A percentile compares a stretch with the other conserved stretches of the same genome.
Evolutionary conservation across 2,888 invertebrate genomes (phyloP).

Genomic region (Leptopilina myrica): DNA sequence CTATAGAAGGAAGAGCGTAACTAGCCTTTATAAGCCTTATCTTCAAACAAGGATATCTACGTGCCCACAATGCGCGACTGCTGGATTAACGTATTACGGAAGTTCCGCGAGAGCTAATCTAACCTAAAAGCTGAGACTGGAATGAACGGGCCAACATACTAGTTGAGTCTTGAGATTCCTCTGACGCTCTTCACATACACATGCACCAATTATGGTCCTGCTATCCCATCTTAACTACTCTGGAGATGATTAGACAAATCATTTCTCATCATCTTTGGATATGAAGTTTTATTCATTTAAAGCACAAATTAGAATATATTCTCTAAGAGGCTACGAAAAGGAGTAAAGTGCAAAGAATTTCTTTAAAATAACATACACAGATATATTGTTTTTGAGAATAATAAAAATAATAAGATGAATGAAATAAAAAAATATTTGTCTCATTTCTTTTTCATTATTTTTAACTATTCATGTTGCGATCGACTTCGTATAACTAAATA

Average conservation of each 20-base stretch:
- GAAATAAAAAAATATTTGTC: too few species aligned
- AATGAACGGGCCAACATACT: constrained; percentile 53
- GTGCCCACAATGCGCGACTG: constrained; percentile 55
- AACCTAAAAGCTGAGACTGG: constrained; percentile 63
- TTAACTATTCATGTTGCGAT: too few species aligned
- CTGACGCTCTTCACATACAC: constrained; percentile 46
- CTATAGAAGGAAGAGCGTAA: constrained; percentile 34
- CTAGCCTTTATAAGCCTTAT: constrained; percentile 29
- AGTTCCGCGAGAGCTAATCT: constrained; percentile 69
- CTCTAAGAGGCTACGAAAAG: too few species aligned
- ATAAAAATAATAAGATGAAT: too few species aligned
- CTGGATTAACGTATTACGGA: constrained; percentile 75
- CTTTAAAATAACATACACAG: too few species aligned
- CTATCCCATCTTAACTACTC: constrained; percentile 18
- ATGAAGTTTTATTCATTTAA: constrained; percentile 22
- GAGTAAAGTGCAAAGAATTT: too few species aligned
- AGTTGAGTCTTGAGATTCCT: constrained; percentile 60
- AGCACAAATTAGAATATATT: too few species aligned
- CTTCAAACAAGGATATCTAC: constrained; percentile 44
- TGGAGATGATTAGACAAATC: neutral
- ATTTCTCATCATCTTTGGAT: neutral
- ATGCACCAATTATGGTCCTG: constrained; percentile 42
- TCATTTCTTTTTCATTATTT: too few species aligned
- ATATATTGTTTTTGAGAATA: too few species aligned
- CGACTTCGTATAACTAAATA: too few species aligned